Evolutionary conservation across 2,113 vertebrate species (phyloP).

Genomic region (Callaeas wilsoni): DNA sequence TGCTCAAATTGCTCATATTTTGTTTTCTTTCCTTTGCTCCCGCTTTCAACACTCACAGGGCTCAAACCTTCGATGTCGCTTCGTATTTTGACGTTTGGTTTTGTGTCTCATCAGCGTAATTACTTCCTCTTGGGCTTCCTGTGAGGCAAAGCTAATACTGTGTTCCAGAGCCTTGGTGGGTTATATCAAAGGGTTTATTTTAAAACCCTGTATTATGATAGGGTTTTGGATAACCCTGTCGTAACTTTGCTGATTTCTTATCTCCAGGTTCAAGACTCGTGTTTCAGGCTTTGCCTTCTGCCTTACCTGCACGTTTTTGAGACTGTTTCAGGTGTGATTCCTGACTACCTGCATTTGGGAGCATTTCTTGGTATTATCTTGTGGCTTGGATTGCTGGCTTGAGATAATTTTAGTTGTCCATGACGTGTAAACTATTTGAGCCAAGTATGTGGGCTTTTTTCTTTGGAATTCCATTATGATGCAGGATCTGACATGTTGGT

Average conservation of each 20-base stretch:
- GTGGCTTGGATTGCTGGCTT: not conserved
- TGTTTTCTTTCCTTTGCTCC: not conserved
- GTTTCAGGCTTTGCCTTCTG: not conserved
- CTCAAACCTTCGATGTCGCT: not conserved
- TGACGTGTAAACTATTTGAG: not conserved
- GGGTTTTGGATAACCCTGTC: not conserved
- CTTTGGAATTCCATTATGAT: fast-evolving
- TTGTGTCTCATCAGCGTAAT: not conserved
- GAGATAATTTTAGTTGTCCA: not conserved
- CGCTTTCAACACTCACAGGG: not conserved
- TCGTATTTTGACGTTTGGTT: not conserved
- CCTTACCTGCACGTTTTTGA: not conserved
- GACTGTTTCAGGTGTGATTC: not conserved
- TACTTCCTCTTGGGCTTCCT: not conserved
- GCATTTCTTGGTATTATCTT: not conserved
- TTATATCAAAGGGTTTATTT: not conserved
- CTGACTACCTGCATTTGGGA: not conserved
- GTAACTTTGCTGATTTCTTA: not conserved
- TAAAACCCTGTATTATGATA: fast-evolving
- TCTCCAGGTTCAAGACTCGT: not conserved
- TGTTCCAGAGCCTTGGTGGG: not conserved
- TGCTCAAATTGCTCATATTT: not conserved
- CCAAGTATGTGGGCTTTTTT: not conserved
- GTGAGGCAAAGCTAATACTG: not conserved
- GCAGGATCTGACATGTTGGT: not conserved